A percentile compares a stretch with the other conserved stretches of the same genome.
These are phyloP conservation scores for Xanthostigma xanthostigma DNA, from an alignment of 2,888 invertebrate genomes.

Conservation along the genomic window DNA sequence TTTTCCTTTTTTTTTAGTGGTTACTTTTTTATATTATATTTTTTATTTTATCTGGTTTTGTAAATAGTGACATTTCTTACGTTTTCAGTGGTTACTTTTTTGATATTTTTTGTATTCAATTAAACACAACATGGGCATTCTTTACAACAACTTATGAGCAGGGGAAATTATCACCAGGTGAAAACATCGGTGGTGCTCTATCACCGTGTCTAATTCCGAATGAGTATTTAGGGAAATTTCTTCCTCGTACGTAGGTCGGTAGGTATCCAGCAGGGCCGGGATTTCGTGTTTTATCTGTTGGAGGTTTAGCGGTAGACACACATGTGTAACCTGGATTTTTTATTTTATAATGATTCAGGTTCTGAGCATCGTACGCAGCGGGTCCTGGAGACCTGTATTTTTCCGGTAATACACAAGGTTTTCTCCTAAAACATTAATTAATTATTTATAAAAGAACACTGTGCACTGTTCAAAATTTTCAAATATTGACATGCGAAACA, in stretches of 20 bases:
- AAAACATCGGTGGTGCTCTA: conserved; percentile 39
- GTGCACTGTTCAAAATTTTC: no score
- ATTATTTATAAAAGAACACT: no score
- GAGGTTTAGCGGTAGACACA: conserved; percentile 9
- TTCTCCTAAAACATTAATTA: no score
- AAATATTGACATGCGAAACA: no score
- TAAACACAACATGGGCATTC: not conserved
- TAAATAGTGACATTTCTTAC: no score
- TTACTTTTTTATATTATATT: no score
- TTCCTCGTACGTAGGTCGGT: conserved; percentile 17
- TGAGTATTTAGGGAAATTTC: conserved; percentile 31
- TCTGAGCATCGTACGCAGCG: conserved; percentile 25
- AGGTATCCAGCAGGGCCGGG: conserved; percentile 41
- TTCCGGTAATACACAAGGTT: no score
- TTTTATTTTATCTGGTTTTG: no score
- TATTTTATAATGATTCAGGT: conserved; percentile 20
- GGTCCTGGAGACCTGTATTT: conserved; percentile 27
- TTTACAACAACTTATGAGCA: not conserved
- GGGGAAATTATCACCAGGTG: conserved; percentile 42
- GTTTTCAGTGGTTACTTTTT: no score
- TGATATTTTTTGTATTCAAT: no score
- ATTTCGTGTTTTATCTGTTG: conserved; percentile 22
- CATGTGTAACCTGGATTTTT: conserved; percentile 23
- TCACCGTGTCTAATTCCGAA: conserved; percentile 42
- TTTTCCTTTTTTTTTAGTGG: no score